These are phyloP conservation scores for Brachionus rubens DNA, from an alignment of 1,140 invertebrate genomes.

Conservation along the genomic window DNA sequence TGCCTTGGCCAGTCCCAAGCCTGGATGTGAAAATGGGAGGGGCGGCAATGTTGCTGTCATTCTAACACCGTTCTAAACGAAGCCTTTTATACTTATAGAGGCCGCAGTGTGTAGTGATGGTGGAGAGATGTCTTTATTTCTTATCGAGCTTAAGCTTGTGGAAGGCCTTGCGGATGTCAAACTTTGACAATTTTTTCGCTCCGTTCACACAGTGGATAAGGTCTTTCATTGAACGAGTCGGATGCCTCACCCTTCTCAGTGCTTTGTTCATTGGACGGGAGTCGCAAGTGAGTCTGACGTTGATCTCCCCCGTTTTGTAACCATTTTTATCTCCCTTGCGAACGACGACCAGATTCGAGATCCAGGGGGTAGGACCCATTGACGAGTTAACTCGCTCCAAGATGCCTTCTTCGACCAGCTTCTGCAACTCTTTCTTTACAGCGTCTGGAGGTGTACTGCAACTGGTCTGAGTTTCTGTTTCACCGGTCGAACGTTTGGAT, in stretches of 20 bases:
- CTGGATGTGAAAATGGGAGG: no score
- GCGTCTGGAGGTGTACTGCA: not conserved
- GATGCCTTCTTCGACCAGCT: not conserved
- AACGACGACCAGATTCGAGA: not conserved
- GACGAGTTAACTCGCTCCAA: not conserved
- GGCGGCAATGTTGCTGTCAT: no score
- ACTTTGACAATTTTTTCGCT: not conserved
- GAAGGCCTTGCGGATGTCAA: constrained; percentile 18
- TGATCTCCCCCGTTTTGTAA: not conserved
- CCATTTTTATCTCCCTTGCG: not conserved
- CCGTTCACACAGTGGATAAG: not conserved
- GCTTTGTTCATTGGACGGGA: not conserved
- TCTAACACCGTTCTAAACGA: no score
- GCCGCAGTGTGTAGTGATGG: constrained; percentile 61
- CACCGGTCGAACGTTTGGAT: no score
- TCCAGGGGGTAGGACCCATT: not conserved
- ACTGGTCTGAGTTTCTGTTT: no score
- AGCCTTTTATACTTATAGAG: constrained; percentile 51
- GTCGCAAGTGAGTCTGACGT: not conserved
- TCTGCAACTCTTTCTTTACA: not conserved
- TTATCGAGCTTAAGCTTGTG: constrained; percentile 5
- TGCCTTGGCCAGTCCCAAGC: no score
- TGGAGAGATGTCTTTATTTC: constrained; percentile 52
- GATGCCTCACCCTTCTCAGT: not conserved
- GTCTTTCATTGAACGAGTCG: not conserved